Evolutionary conservation across 2,797 vertebrate species (phyloP).

Genomic region (Acanthornis magna): DNA sequence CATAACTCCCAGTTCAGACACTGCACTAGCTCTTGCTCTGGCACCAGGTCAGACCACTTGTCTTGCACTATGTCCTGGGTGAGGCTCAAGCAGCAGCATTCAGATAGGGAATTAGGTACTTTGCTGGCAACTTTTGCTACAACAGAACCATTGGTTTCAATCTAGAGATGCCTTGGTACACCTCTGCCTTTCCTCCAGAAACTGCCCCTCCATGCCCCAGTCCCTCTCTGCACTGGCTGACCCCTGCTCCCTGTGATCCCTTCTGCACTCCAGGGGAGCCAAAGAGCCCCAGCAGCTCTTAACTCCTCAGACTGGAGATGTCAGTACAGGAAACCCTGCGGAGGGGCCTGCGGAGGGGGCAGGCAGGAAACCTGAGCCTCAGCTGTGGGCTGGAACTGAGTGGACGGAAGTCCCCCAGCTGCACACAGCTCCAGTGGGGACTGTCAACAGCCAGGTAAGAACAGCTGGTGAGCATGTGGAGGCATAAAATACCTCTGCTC

Average conservation of each 20-base stretch:
- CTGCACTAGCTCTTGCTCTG: not conserved
- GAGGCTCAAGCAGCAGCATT: not conserved
- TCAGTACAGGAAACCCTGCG: conserved; percentile 41
- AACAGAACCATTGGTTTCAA: not conserved
- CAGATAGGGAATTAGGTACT: not conserved
- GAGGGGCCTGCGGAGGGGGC: conserved; percentile 41
- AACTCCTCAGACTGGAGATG: not conserved
- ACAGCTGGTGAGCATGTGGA: conserved; percentile 31
- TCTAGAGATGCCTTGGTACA: too few species aligned
- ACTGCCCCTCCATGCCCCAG: not conserved
- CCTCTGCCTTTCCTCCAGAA: not conserved
- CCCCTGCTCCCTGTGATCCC: not conserved
- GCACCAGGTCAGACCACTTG: not conserved
- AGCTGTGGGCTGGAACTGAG: not conserved
- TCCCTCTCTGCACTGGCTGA: not conserved
- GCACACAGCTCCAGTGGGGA: not conserved
- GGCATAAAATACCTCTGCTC: not conserved
- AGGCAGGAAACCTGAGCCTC: conserved; percentile 55
- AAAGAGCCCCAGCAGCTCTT: not conserved
- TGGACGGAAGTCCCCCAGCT: not conserved
- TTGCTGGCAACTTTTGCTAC: not conserved
- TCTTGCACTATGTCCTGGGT: not conserved
- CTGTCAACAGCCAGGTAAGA: conserved; percentile 14
- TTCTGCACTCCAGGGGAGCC: not conserved
- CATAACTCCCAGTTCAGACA: not conserved